Conservation (phyloP, 2,888 invertebrate genomes). For the Lucinisca nassula region DNA sequence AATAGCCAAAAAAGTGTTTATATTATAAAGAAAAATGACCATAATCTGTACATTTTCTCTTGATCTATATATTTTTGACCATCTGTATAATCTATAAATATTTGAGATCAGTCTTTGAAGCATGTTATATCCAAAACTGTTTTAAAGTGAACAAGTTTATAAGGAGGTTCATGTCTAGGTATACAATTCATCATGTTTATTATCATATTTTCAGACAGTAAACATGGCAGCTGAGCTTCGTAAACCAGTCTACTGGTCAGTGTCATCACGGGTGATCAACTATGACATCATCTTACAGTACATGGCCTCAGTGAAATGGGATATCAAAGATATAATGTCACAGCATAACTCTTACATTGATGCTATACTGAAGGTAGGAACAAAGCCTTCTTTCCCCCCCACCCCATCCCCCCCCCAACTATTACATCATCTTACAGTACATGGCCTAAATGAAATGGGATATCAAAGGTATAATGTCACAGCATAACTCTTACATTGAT, state of each 20-base stretch:
- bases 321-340: constrained; percentile 94
- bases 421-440: constrained; percentile 92
- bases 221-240: constrained; percentile 93
- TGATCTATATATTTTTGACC: no score
- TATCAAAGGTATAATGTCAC: constrained; percentile 94
- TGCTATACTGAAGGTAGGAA: constrained; percentile 86
- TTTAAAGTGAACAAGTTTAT: no score
- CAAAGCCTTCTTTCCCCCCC: no score
- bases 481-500: constrained; percentile 95
- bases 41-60: no score
- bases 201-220: constrained; percentile 90
- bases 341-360: constrained; percentile 96
- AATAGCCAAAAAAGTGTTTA: no score
- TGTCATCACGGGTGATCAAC: constrained; percentile 94
- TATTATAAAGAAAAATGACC: no score
- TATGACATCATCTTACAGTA: constrained; percentile 92
- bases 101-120: no score
- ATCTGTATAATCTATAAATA: no score
- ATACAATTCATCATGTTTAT: no score
- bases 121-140: no score
- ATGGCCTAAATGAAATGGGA: constrained; percentile 97
- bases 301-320: constrained; percentile 98
- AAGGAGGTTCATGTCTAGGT: no score
- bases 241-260: constrained; percentile 95
- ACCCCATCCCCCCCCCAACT: no score